Percentiles rank a stretch among this genome's conserved stretches.
Conservation (phyloP, 2,888 invertebrate genomes). For the Apantesis nais region DNA sequence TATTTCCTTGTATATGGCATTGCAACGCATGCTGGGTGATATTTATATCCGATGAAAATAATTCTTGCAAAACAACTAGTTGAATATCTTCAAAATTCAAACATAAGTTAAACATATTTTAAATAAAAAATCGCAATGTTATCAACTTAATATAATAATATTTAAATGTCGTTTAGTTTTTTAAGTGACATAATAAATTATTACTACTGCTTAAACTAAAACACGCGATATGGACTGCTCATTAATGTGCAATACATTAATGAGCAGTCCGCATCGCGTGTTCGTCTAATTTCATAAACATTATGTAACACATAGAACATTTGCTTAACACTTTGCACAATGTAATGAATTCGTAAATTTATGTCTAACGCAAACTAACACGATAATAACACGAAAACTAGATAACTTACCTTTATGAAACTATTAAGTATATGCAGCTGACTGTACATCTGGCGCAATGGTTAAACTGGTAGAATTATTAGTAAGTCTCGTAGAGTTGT, state of each 20-base stretch:
- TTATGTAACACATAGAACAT: neutral
- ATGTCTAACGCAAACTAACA: neutral
- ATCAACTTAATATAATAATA: neutral
- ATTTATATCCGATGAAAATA: no score
- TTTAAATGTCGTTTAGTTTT: neutral
- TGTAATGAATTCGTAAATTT: neutral
- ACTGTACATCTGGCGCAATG: neutral
- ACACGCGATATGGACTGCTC: no score
- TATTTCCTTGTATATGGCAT: no score
- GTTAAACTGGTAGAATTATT: neutral
- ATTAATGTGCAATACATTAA: neutral
- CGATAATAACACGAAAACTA: neutral
- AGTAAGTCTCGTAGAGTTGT: no score
- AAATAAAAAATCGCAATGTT: neutral
- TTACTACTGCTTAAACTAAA: neutral
- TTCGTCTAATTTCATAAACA: neutral
- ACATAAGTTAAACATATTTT: neutral
- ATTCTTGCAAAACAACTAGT: neutral
- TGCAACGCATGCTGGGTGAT: no score
- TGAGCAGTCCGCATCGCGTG: neutral
- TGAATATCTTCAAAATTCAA: neutral
- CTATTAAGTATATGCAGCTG: neutral
- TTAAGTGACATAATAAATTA: neutral
- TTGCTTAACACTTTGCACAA: slow-evolving; percentile 3
- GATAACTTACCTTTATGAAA: neutral